Base-by-base conservation (phyloP, 2,888 invertebrate genomes). In the Caenorhabditis parvicauda region DNA sequence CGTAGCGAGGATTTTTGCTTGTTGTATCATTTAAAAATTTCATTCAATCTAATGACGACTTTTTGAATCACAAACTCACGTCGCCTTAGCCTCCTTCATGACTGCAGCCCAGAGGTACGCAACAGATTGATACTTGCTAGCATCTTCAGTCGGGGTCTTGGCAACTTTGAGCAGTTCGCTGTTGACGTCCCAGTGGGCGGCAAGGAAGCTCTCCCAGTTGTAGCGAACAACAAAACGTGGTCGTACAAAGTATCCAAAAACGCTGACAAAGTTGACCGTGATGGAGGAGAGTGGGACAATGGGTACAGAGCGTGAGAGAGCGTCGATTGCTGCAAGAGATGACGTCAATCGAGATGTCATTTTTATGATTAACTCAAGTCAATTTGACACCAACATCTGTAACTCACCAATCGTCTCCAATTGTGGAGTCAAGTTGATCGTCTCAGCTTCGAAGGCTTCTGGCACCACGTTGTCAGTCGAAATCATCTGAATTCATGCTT, bases 281-380 rank as follows among this genome's bases (percentile, higher is more conserved):
- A 78, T 77, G 19, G 65, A 71, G 7, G 58, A 59, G 7, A 78
- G 69, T n/a, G 69, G 58, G 14, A 78, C 75, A n/a, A 78, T 67
- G 6, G 77, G 73, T 43, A 78, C 68, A 2, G 70, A 64, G 14
- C 64, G 54, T 29, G 66, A 58, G 28, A 77, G 59, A 0, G 67
- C 61, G 38, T 76, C 69, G 39, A 72, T 58, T 7, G 61, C 72
- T 64, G 56, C n/a, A 64, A 64, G 17, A 46, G 35, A 4, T 37
- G 24, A 60, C 5, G 19, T 12, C 4, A 6, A 29, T n/a, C 1
- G 9, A n/a, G 17, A 2, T 2, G 12, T 12, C 22, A 45, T 14
- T 52, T 22, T 27, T 28, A n/a, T 14, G 12, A 28, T 41, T 4
- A 24, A 19, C 1, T 37, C 37, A 22, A 28, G 25, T n/a, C n/a